phyloP scores from a whole-genome alignment of 2,113 vertebrate species.

The Aspidoscelis tigris region DNA sequence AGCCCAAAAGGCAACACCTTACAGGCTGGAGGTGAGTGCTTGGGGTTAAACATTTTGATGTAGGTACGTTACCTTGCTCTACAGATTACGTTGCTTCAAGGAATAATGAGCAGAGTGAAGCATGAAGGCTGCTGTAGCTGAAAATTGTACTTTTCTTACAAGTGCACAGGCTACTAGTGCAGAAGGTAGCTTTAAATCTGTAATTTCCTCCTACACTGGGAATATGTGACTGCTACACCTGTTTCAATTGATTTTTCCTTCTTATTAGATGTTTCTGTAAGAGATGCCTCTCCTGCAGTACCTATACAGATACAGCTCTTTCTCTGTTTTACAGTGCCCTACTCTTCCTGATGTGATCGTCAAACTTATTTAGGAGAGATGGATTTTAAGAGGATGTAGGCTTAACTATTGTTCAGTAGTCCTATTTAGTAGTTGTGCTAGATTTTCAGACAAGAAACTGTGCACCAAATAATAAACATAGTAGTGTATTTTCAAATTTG shows the following conservation, averaged over 20 bases:
- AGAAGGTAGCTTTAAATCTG: slow-evolving; percentile 24
- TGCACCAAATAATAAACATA: neutral
- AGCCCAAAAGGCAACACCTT: neutral
- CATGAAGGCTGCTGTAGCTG: slow-evolving; percentile 13
- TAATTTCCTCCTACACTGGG: slow-evolving; percentile 28
- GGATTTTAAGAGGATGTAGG: neutral
- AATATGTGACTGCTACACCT: slow-evolving; percentile 27
- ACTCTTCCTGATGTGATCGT: neutral
- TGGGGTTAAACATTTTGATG: slow-evolving; percentile 9
- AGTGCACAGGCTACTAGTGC: neutral
- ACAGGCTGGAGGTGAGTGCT: neutral
- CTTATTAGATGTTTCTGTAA: slow-evolving; percentile 24
- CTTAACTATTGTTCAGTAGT: neutral
- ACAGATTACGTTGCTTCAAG: slow-evolving; percentile 2
- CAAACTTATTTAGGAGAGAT: slow-evolving; percentile 1
- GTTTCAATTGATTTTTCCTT: slow-evolving; percentile 27
- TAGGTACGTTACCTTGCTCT: slow-evolving; percentile 18
- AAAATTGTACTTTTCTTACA: slow-evolving; percentile 18
- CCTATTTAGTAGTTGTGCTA: neutral
- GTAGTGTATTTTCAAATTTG: neutral
- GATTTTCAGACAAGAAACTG: neutral
- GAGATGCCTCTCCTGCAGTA: slow-evolving; percentile 9
- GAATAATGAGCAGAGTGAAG: slow-evolving; percentile 25
- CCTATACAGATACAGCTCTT: neutral
- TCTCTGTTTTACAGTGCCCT: slow-evolving; percentile 28